Percentiles rank a stretch among this genome's conserved stretches.
Evolutionary conservation across 2,113 vertebrate genomes (phyloP).

Genomic region (Ciconia boyciana): DNA sequence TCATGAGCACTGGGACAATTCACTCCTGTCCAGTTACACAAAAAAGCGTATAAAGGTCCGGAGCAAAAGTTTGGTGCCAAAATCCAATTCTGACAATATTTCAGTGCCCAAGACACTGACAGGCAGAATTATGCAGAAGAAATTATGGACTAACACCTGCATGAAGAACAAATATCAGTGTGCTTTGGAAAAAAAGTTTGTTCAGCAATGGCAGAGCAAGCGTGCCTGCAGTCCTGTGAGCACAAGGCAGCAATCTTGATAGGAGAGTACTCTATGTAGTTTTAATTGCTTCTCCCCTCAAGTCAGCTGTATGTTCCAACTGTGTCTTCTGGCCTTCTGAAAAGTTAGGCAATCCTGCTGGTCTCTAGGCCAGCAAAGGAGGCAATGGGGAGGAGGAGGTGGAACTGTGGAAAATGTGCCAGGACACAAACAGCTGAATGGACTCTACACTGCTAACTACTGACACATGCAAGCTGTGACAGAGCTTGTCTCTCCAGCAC

Average conservation of each 20-base stretch:
- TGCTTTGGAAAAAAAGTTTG: neutral
- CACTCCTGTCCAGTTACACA: neutral
- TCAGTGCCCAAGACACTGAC: neutral
- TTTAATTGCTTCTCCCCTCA: neutral
- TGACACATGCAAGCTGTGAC: neutral
- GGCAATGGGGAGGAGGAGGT: neutral
- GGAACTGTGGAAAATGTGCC: neutral
- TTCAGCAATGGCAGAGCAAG: neutral
- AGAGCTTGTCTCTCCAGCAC: neutral
- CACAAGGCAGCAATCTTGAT: neutral
- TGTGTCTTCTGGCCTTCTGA: neutral
- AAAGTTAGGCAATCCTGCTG: constrained; percentile 1
- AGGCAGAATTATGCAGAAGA: neutral
- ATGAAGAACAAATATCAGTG: neutral
- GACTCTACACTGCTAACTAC: neutral
- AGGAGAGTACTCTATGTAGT: neutral
- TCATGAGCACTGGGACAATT: neutral
- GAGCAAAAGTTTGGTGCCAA: neutral
- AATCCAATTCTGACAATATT: neutral
- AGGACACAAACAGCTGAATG: neutral
- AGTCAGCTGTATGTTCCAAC: neutral
- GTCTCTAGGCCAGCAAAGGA: neutral
- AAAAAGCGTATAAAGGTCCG: neutral
- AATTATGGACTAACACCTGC: neutral
- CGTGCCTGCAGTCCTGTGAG: neutral